Evolutionary conservation across 2,113 vertebrate genomes (phyloP), one percentile per base, ranked within the genome.

Genomic region (Gymnobelideus leadbeateri): DNA sequence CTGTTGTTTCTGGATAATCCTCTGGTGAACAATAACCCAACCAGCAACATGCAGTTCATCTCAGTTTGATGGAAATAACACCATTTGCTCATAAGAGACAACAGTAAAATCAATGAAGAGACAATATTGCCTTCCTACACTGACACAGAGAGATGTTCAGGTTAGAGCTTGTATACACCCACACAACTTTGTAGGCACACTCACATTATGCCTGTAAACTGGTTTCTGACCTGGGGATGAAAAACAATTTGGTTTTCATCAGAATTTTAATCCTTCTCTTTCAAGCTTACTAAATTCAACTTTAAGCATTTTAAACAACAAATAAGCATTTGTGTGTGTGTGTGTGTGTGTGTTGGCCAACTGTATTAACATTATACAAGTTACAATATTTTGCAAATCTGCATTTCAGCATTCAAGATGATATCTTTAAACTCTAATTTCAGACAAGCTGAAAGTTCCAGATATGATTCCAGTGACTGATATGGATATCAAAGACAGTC

Each of bases 1-100:
- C 97, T 97, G 96, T 95, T 97, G 95, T 28, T 96, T 93, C 97
- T 96, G 96, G 95, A 94, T 98, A 97, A 97, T 97, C 95, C 96
- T 96, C 94, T n/a, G n/a, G 90, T 95, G 96, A 97, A 95, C 96
- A 96, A 96, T 97, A 96, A 89, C 96, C 97, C 89, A 96, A 96
- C 91, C 91, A 91, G 94, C 93, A 95, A 96, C 96, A 96, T 47
- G 96, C 4, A 94, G 90, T 95, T 93, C 95, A 97, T 97, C 93
- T 89, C 10, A 89, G 95, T 91, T 91, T 96, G 96, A 96, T 94
- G 51, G 92, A 97, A 96, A 96, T 5, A 19, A 94, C 96, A 96
- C 93, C 91, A 50, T 96, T 97, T 95, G 94, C 96, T 98, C 94
- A 95, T 96, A 97, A 92, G 96, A 97, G 91, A 96, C 43, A 98